phyloP scores from a whole-genome alignment of 2,888 invertebrate genomes.

The Axea sp. region DNA sequence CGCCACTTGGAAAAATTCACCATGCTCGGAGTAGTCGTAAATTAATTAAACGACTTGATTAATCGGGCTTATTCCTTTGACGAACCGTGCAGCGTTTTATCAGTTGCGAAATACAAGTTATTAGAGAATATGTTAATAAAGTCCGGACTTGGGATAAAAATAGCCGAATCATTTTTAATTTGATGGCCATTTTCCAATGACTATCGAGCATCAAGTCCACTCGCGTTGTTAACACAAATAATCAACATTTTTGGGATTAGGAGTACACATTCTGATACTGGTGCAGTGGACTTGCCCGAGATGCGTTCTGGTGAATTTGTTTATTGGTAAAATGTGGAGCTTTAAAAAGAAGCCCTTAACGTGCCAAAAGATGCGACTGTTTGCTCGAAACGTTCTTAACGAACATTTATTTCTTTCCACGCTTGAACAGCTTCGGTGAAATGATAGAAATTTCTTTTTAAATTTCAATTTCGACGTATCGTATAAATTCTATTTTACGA shows the following conservation, averaged over 20 bases:
- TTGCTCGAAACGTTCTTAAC: no score
- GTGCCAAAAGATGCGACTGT: no score
- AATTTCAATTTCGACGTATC: no score
- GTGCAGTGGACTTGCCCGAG: no score
- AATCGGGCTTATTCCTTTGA: not conserved
- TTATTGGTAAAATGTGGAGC: no score
- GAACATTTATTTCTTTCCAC: no score
- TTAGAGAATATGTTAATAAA: constrained; percentile 24
- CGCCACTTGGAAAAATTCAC: not conserved
- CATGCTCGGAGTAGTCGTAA: constrained; percentile 5
- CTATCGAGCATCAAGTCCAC: not conserved
- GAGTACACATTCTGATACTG: no score
- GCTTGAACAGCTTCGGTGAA: no score
- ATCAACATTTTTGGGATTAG: constrained; percentile 8
- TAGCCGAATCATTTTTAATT: constrained; percentile 10
- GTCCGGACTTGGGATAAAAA: constrained; percentile 12
- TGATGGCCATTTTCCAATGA: constrained; percentile 15
- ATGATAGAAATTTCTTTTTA: no score
- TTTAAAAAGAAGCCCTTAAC: no score
- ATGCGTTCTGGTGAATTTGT: no score
- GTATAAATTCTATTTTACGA: no score
- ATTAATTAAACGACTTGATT: constrained; percentile 29
- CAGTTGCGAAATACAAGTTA: constrained; percentile 1
- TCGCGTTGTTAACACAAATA: constrained; percentile 15
- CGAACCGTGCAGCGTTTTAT: constrained; percentile 10